Evolutionary conservation across 2,888 invertebrate genomes (phyloP).

Genomic region (Sylvicola cinctus): DNA sequence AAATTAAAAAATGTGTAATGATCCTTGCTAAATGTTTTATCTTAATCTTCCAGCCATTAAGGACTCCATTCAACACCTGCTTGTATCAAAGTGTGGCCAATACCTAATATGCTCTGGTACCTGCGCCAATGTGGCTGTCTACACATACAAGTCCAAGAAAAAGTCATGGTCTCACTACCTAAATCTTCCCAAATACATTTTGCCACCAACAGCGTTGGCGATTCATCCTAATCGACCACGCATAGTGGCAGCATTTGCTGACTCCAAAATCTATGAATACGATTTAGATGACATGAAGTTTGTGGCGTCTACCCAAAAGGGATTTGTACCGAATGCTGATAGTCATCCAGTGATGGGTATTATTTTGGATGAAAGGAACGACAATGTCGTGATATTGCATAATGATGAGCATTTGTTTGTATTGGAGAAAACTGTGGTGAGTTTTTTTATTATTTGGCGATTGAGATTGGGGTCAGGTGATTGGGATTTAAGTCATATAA

Average conservation of each 20-base stretch:
- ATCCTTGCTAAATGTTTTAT: too few species aligned
- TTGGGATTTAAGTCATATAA: conserved; percentile 21
- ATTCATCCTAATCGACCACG: conserved; percentile 36
- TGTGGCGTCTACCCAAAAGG: conserved; percentile 36
- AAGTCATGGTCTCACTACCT: conserved; percentile 28
- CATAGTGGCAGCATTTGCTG: conserved; percentile 52
- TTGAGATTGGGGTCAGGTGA: neutral
- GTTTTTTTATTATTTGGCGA: conserved; percentile 2
- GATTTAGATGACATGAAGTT: conserved; percentile 39
- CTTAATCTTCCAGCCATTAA: conserved; percentile 32
- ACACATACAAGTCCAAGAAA: conserved; percentile 24
- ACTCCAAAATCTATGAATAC: conserved; percentile 66
- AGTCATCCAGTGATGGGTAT: conserved; percentile 31
- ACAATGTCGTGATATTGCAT: conserved; percentile 45
- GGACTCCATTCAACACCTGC: conserved; percentile 31
- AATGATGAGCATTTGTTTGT: conserved; percentile 43
- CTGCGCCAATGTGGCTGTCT: conserved; percentile 42
- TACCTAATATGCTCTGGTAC: conserved; percentile 49
- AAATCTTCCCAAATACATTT: conserved; percentile 46
- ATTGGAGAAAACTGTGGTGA: conserved; percentile 6
- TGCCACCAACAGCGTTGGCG: conserved; percentile 48
- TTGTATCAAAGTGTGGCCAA: conserved; percentile 30
- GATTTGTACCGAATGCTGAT: conserved; percentile 29
- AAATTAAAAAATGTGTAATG: neutral
- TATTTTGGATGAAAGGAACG: conserved; percentile 36